Evolutionary conservation across 2,113 vertebrate species (phyloP), one percentile per base, ranked within the genome.

Genomic region (Malurus alboscapulatus): DNA sequence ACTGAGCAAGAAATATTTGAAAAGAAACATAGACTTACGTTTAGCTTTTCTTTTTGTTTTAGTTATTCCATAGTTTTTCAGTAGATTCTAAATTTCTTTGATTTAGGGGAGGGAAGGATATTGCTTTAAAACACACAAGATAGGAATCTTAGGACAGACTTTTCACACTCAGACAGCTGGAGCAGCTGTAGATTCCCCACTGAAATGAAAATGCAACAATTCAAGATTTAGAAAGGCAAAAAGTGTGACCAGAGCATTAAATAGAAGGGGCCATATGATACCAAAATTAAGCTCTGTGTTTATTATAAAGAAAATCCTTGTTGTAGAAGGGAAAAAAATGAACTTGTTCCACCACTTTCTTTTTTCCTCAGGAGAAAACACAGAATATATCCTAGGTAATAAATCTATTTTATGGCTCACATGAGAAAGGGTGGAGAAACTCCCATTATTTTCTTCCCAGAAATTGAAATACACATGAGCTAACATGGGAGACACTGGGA

Each of bases 341-440:
- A 96, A 94, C 87, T 96, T 95, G 92, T 93, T 96, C 93, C 82
- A 90, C 90, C 87, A 92, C 93, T 94, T 95, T 95, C 94, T 94
- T 91, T 95, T 90, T 91, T 95, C 80, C 88, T 94, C 95, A 85
- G 86, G 95, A 97, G 95, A 97, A 94, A 96, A 97, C 79, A 92
- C 67, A 91, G 77, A 96, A 79, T 95, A 96, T 92, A 96, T 95
- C 92, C 92, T 96, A 92, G 86, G 90, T 92, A 95, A 96, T 97
- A 97, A 96, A 96, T 97, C 96, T 96, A 59, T 59, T 97, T 97
- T 97, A 97, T 96, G 84, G 96, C 92, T 86, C 91, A 85, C 95
- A 96, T 92, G 96, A 97, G 96, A 95, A 93, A 97, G 95, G 97
- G 96, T 96, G 93, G 95, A 97, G 96, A 91, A 93, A 95, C 86